Conservation (phyloP, 2,797 vertebrate species). For the Leucoraja ocellata region DNA sequence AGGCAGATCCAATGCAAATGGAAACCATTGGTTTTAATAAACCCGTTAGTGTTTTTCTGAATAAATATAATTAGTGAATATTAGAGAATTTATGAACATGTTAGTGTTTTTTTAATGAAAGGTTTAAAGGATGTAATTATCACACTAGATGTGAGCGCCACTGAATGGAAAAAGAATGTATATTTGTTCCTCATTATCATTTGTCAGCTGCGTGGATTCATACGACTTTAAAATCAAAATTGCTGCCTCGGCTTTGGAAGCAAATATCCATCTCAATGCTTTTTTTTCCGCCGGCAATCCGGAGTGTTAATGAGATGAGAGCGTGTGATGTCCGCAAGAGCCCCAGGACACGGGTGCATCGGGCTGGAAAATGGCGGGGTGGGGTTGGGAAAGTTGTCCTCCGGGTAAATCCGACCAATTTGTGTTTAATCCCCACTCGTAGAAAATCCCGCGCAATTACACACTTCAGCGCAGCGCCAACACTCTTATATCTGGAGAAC, state of each 20-base stretch:
- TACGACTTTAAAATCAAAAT: background rate
- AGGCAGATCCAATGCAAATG: too few relatives aligned
- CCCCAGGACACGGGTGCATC: background rate
- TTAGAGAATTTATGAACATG: too few relatives aligned
- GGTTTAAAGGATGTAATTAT: too few relatives aligned
- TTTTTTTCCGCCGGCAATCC: background rate
- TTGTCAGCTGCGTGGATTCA: too few relatives aligned
- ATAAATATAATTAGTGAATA: too few relatives aligned
- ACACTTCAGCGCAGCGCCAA: background rate
- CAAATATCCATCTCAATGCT: background rate
- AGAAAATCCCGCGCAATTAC: constrained; percentile 17
- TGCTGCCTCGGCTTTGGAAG: background rate
- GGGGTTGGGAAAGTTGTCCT: background rate
- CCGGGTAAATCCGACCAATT: background rate
- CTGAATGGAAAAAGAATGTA: background rate
- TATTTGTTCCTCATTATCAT: background rate
- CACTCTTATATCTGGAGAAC: background rate
- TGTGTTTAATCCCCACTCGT: background rate
- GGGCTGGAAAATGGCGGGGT: background rate
- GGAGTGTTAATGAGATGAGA: background rate
- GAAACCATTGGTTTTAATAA: background rate
- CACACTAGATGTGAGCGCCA: background rate
- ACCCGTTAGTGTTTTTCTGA: too few relatives aligned
- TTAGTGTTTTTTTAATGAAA: background rate
- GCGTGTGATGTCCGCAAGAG: background rate